A percentile compares a stretch with the other conserved stretches of the same genome.
Evolutionary conservation across 2,888 invertebrate genomes (phyloP).

Genomic region (Colostygia pectinataria): DNA sequence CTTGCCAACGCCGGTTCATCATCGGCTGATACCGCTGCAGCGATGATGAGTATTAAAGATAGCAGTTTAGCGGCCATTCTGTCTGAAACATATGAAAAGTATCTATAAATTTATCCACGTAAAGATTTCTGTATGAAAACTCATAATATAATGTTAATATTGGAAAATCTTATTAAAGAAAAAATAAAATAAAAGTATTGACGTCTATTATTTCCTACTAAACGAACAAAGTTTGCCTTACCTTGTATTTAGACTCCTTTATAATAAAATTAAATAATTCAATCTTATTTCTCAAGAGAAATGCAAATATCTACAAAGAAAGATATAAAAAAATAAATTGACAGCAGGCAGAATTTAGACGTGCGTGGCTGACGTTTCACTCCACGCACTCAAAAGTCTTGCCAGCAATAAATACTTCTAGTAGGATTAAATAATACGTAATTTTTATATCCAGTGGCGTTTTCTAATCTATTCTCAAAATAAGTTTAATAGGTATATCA

Average conservation of each 20-base stretch:
- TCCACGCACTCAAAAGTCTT: slow-evolving; percentile 75
- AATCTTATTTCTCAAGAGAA: too few relatives aligned
- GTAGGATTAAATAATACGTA: too few relatives aligned
- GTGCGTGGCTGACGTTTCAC: slow-evolving; percentile 83
- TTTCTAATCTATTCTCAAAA: too few relatives aligned
- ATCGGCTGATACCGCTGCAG: slow-evolving; percentile 76
- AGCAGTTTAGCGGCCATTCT: slow-evolving; percentile 74
- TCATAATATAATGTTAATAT: background rate
- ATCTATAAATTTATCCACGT: background rate
- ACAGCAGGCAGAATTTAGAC: slow-evolving; percentile 68
- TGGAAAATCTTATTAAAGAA: too few relatives aligned
- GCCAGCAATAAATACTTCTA: slow-evolving; percentile 46
- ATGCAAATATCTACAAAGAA: slow-evolving; percentile 33
- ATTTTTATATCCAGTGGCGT: too few relatives aligned
- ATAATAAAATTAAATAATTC: slow-evolving; percentile 35
- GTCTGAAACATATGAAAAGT: slow-evolving; percentile 53
- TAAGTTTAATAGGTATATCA: too few relatives aligned
- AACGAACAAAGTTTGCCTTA: slow-evolving; percentile 28
- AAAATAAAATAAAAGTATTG: too few relatives aligned
- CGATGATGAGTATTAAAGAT: slow-evolving; percentile 70
- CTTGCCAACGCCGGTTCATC: slow-evolving; percentile 91
- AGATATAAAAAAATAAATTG: too few relatives aligned
- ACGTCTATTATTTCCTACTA: too few relatives aligned
- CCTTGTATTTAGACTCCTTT: slow-evolving; percentile 43
- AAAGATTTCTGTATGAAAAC: slow-evolving; percentile 19